Base-by-base conservation (phyloP, 2,888 invertebrate genomes). In the Pheosia tremula region DNA sequence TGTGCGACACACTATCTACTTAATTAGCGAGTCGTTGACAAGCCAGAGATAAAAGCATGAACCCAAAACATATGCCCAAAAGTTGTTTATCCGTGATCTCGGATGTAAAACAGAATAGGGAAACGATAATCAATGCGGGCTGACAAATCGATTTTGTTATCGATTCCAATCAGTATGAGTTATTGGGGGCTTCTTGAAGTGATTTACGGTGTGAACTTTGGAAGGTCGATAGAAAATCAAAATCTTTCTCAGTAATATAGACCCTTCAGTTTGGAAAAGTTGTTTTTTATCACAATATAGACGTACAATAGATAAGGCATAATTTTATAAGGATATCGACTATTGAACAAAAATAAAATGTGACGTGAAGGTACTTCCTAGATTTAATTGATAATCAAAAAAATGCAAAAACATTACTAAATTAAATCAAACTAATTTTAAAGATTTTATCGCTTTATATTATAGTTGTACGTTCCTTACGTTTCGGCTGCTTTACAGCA, bases 121-220 rank as follows among this genome's bases (percentile, higher is more conserved):
- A 24, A 24, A 24, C 24, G 24, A 24, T 50, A 58, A 66, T 64
- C 65, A 72, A 65, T 70, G 66, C 43, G 63, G 36, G 62, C 60
- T 64, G 58, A 73, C 56, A 58, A 63, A 62, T 63, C 67, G 57
- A 72, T 75, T 65, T 72, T 64, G 60, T 62, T 53, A 53, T 53
- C 36, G 53, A 53, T 53, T 37, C 10, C 10, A 37, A 53, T 53
- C 53, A 9, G 5, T 53, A 37, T 53, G 53, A 53, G 53, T 53
- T 53, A 53, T 53, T 37, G 37, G 53, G 53, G 53, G 6, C 37
- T 53, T 53, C 50, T 50, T 37, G 11, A 37, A 2, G 37, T 53
- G 37, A 53, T 53, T 10, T 53, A 53, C 24, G 9, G 36, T 53
- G 53, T 36, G 53, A 53, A 53, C 53, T 37, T 53, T 53, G 37